phyloP scores from a whole-genome alignment of 2,797 vertebrate genomes.

The Sciaenops ocellatus region DNA sequence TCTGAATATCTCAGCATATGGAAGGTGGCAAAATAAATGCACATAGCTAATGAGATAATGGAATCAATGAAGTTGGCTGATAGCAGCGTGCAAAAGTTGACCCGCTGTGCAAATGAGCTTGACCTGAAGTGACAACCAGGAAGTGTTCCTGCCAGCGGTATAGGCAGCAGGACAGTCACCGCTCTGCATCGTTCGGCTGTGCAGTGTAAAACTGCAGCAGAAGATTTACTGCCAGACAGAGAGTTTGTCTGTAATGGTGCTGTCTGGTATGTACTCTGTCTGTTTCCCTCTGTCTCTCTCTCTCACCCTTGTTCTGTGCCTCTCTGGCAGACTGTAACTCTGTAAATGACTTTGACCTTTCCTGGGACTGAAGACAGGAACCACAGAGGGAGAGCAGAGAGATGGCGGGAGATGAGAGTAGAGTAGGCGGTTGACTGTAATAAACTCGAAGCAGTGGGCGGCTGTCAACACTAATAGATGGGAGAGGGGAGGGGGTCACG shows the following conservation, averaged over 20 bases:
- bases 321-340: constrained; percentile 68
- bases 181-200: background rate
- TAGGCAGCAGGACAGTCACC: background rate
- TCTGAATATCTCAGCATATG: constrained; percentile 55
- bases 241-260: constrained; percentile 42
- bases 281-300: constrained; percentile 26
- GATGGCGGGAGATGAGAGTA: constrained; percentile 55
- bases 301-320: constrained; percentile 40
- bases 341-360: constrained; percentile 86
- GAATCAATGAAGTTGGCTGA: constrained; percentile 55
- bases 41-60: constrained; percentile 68
- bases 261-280: constrained; percentile 49
- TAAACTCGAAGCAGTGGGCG: constrained; percentile 81
- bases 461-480: constrained; percentile 81
- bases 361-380: constrained; percentile 70
- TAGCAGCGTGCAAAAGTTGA: constrained; percentile 34
- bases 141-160: constrained; percentile 38
- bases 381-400: constrained; percentile 61
- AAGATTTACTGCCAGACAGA: constrained; percentile 57
- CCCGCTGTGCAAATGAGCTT: constrained; percentile 48
- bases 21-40: constrained; percentile 62
- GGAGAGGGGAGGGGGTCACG: constrained; percentile 56
- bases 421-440: constrained; percentile 77
- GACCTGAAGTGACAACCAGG: constrained; percentile 57
- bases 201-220: constrained; percentile 26